Evolutionary conservation across 1,140 invertebrate genomes (phyloP), one percentile per base, ranked within the genome.

Genomic region (Drosophila pseudoobscura): DNA sequence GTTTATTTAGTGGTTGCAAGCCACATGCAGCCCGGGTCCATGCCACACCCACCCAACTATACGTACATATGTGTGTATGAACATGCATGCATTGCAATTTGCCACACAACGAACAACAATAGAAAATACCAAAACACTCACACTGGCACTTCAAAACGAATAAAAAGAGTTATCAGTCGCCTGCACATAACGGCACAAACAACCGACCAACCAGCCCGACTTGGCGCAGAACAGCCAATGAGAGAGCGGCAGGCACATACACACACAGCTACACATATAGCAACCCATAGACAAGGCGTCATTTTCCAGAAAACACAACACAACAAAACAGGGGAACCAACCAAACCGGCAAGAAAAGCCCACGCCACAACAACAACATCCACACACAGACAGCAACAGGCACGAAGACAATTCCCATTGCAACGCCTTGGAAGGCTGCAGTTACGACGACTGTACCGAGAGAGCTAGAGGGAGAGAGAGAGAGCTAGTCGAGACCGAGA

Each of bases 1-100:
- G 80, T 83, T 88, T 83, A 89, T 88, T 88, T 77, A 88, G 83
- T 87, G 83, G 83, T 88, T 88, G 84, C 79, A 88, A 72, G 35
- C 53, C 24, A 11, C 50, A 57, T 3, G 35, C 35, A 39, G 4
- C 1, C 35, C 35, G 35, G 13, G 35, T 39, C 35, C 35, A 69
- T 77, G 83, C 70, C 78, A 85, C 82, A 87, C 82, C 82, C 83
- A 75, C 75, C 78, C 52, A 77, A 60, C 71, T 70, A 53, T 73
- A 49, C 55, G 57, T 24, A 49, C 55, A 53, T 24, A 46, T 22
- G 43, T 7, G 20, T n/a, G 43, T 11, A 22, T 44, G 26, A 3
- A 26, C 15, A 52, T 8, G 29, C 17, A 35, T 35, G n/a, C 9
- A 52, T 52, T 69, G 65, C 65, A 68, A 46, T 66, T 66, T 55